These are phyloP conservation scores for Vulpes ferrilata DNA, from an alignment of 2,113 vertebrate species.

Conservation along the genomic window DNA sequence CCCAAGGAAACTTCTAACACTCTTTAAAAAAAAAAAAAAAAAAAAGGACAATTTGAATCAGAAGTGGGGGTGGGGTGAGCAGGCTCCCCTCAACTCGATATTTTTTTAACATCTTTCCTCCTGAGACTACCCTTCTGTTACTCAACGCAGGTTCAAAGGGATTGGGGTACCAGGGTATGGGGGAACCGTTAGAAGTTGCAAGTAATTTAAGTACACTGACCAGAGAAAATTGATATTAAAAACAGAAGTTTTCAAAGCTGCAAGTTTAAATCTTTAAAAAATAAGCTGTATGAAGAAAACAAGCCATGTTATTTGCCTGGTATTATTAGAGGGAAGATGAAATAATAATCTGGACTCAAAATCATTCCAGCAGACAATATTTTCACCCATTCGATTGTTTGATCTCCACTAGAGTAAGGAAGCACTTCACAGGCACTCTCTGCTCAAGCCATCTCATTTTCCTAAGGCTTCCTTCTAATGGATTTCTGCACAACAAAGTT, in stretches of 20 bases:
- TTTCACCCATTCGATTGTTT: conserved; percentile 88
- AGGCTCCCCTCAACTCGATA: conserved; percentile 59
- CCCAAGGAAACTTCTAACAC: background rate
- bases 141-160: conserved; percentile 43
- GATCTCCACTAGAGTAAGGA: conserved; percentile 86
- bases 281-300: conserved; percentile 71
- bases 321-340: conserved; percentile 84
- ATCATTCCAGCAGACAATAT: conserved; percentile 86
- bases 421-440: conserved; percentile 84
- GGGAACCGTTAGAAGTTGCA: conserved; percentile 68
- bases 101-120: conserved; percentile 46
- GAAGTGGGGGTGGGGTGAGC: background rate
- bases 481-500: conserved; percentile 87
- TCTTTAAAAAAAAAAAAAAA: background rate
- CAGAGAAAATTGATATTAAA: conserved; percentile 69
- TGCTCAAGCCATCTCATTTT: conserved; percentile 88
- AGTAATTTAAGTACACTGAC: conserved; percentile 78
- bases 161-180: background rate
- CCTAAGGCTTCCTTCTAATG: conserved; percentile 83
- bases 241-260: conserved; percentile 81
- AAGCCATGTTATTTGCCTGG: conserved; percentile 72
- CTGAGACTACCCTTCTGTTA: conserved; percentile 42
- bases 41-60: background rate
- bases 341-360: conserved; percentile 80
- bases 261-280: conserved; percentile 82